These are phyloP conservation scores for Lasioglossum oenotherae DNA, from an alignment of 2,888 invertebrate species.

Conservation along the genomic window DNA sequence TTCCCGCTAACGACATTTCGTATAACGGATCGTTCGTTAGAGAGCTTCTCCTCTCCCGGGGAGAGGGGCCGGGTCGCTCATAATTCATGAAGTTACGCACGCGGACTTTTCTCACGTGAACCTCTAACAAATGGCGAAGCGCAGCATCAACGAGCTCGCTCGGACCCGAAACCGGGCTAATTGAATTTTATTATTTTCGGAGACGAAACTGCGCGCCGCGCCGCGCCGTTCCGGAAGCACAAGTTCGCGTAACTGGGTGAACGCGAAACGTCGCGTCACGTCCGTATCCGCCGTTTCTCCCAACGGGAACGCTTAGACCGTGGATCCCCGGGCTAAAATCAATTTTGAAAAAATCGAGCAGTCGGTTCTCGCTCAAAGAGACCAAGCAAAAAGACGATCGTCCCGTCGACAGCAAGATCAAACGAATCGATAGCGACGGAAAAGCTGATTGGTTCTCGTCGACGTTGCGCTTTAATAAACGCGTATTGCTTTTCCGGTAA, in stretches of 20 bases:
- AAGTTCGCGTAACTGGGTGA: not conserved
- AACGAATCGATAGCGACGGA: not conserved
- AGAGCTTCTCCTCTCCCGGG: not conserved
- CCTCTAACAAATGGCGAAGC: conserved; percentile 5
- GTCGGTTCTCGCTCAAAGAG: not conserved
- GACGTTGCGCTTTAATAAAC: conserved; percentile 1
- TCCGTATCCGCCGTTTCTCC: not conserved
- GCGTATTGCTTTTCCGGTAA: not conserved
- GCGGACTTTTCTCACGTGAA: conserved; percentile 27
- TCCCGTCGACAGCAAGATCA: not conserved
- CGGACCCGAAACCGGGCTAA: conserved; percentile 20
- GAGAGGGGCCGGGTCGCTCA: not conserved
- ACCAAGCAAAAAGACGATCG: not conserved
- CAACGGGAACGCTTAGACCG: not conserved
- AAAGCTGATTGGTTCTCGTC: not conserved
- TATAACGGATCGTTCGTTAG: conserved; percentile 14
- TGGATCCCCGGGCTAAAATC: not conserved
- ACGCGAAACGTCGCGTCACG: not conserved
- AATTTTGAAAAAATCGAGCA: not conserved
- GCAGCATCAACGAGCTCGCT: not conserved
- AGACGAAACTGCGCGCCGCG: not conserved
- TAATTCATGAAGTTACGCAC: conserved; percentile 28
- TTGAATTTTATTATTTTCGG: conserved; percentile 31
- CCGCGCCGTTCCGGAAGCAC: too few species aligned
- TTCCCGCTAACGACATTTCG: not conserved